Percentiles rank a stretch among this genome's conserved stretches.
Evolutionary conservation across 1,140 invertebrate genomes (phyloP).

Genomic region (Lamellibrachia luymesi): DNA sequence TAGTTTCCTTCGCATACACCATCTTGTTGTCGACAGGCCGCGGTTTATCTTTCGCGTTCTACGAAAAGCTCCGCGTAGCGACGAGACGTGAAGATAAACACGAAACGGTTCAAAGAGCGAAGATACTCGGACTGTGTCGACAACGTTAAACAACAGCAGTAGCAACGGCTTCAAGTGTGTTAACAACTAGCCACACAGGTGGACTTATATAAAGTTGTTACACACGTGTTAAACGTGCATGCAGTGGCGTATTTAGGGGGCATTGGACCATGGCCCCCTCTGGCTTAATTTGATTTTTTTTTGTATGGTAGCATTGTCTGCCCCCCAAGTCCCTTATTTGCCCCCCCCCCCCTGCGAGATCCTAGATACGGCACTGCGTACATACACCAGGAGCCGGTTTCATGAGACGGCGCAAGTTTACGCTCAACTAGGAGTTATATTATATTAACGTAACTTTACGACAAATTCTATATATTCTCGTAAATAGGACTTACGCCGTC

Average conservation of each 20-base stretch:
- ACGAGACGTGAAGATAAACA: neutral
- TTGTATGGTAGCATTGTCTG: neutral
- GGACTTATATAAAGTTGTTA: too few relatives aligned
- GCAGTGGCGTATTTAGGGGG: too few relatives aligned
- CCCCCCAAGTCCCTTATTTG: neutral
- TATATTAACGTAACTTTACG: too few relatives aligned
- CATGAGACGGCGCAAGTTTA: too few relatives aligned
- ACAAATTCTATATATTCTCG: too few relatives aligned
- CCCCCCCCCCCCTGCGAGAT: too few relatives aligned
- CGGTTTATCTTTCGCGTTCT: neutral
- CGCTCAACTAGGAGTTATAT: too few relatives aligned
- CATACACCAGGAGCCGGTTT: neutral
- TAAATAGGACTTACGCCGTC: too few relatives aligned
- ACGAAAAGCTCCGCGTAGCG: neutral
- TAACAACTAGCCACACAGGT: too few relatives aligned
- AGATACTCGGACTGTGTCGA: neutral
- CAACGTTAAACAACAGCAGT: neutral
- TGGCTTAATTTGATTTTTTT: too few relatives aligned
- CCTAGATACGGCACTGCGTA: neutral
- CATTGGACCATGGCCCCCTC: too few relatives aligned
- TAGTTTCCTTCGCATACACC: neutral
- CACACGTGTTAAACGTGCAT: too few relatives aligned
- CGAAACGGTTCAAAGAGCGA: neutral
- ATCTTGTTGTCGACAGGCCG: neutral
- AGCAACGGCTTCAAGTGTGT: neutral